These are phyloP conservation scores for Gymnobelideus leadbeateri DNA, from an alignment of 2,113 vertebrate genomes.

Conservation along the genomic window DNA sequence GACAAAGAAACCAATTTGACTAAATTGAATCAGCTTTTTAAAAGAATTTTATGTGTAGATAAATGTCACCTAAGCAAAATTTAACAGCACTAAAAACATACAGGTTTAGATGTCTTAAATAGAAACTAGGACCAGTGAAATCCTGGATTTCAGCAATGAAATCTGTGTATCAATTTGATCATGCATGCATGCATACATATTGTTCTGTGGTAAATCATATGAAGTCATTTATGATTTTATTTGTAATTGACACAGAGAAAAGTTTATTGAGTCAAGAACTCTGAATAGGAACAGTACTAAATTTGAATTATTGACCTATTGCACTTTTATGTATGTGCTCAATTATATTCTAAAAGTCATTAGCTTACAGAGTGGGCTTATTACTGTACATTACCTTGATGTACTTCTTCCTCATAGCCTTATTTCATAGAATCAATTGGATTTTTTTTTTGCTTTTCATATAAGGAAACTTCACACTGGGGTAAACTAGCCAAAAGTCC, in stretches of 20 bases:
- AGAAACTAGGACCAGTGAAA: constrained; percentile 46
- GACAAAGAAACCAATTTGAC: neutral
- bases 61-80: constrained; percentile 41
- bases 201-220: constrained; percentile 59
- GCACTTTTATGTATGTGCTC: constrained; percentile 76
- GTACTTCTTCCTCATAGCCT: constrained; percentile 77
- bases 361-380: constrained; percentile 76
- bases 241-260: constrained; percentile 70
- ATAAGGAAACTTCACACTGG: constrained; percentile 66
- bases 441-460: constrained; percentile 76
- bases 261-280: constrained; percentile 76
- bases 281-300: constrained; percentile 68
- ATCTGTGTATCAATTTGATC: constrained; percentile 48
- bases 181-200: neutral
- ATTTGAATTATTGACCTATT: constrained; percentile 77
- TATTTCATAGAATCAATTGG: constrained; percentile 80
- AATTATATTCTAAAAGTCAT: constrained; percentile 77
- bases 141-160: constrained; percentile 60
- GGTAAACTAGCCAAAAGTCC: constrained; percentile 67
- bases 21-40: neutral
- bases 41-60: neutral
- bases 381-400: constrained; percentile 76
- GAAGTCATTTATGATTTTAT: constrained; percentile 71
- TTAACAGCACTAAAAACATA: constrained; percentile 51
- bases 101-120: constrained; percentile 6